These are phyloP conservation scores for Todiramphus saurophagus DNA, from an alignment of 2,113 vertebrate genomes.

Conservation along the genomic window DNA sequence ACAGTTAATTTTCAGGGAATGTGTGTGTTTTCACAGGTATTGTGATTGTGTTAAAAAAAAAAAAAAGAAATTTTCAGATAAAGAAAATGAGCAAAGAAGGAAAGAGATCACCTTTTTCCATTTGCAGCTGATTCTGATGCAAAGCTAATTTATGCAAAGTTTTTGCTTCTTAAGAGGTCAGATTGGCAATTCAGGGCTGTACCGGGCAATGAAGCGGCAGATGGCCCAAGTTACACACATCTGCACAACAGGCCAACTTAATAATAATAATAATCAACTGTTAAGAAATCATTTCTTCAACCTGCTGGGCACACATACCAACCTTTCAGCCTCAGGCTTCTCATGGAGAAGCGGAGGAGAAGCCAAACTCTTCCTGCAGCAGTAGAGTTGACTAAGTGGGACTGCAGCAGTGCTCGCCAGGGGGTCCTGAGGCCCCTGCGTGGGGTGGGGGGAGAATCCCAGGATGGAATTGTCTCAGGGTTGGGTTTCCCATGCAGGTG, in stretches of 20 bases:
- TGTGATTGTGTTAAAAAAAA: background rate
- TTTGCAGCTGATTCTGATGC: background rate
- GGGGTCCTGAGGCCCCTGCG: fast-evolving
- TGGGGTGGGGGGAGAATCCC: too few species aligned
- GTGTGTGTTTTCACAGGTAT: background rate
- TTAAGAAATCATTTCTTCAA: background rate
- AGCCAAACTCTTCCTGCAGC: background rate
- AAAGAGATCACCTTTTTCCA: background rate
- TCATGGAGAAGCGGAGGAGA: background rate
- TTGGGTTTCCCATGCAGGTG: background rate
- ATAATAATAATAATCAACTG: background rate
- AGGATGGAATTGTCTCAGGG: too few species aligned
- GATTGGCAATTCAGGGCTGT: background rate
- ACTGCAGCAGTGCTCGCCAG: too few species aligned
- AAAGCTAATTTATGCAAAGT: background rate
- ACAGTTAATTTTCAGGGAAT: background rate
- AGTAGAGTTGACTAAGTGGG: background rate
- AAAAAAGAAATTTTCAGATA: background rate
- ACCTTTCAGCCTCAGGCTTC: background rate
- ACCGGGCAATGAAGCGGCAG: background rate
- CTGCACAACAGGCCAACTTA: background rate
- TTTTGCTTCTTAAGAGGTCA: background rate
- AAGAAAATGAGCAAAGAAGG: background rate
- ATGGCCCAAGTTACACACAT: background rate
- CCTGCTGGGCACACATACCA: background rate